phyloP scores from a whole-genome alignment of 2,888 invertebrate species.

The Sturmia bella region DNA sequence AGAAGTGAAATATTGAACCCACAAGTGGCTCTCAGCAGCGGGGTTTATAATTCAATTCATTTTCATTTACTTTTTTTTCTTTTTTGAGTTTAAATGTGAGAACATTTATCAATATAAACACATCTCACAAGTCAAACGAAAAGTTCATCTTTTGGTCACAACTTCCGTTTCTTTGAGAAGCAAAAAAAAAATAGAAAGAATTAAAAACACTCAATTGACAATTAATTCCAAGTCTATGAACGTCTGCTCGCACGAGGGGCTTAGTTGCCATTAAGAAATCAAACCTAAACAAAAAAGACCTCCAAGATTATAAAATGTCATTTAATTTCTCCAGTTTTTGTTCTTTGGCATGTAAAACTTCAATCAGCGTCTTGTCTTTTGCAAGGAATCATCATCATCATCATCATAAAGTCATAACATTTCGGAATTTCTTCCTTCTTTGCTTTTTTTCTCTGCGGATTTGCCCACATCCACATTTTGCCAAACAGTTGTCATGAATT shows the following conservation, averaged over 20 bases:
- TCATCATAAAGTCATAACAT: constrained; percentile 67
- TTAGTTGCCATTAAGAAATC: constrained; percentile 45
- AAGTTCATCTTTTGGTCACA: constrained; percentile 77
- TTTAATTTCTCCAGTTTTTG: constrained; percentile 23
- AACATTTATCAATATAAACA: constrained; percentile 61
- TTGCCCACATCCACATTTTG: constrained; percentile 57
- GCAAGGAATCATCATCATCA: constrained; percentile 62
- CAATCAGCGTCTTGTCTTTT: constrained; percentile 71
- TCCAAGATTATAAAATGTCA: constrained; percentile 44
- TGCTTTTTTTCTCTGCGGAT: constrained; percentile 41
- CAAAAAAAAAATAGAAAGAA: constrained; percentile 24
- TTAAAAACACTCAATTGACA: constrained; percentile 75
- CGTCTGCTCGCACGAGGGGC: constrained; percentile 31
- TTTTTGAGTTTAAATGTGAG: constrained; percentile 60
- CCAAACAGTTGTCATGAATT: constrained; percentile 74
- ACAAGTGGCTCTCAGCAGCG: constrained; percentile 81
- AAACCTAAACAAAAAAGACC: constrained; percentile 48
- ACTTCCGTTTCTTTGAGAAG: constrained; percentile 73
- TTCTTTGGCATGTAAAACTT: constrained; percentile 64
- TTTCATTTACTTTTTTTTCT: constrained; percentile 18
- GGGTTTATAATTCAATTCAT: constrained; percentile 69
- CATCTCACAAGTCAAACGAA: constrained; percentile 69
- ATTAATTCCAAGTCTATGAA: constrained; percentile 71
- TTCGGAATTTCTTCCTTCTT: constrained; percentile 44
- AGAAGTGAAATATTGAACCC: constrained; percentile 70